Evolutionary conservation across 2,797 vertebrate species (phyloP).

Genomic region (Aulostomus chinensis): DNA sequence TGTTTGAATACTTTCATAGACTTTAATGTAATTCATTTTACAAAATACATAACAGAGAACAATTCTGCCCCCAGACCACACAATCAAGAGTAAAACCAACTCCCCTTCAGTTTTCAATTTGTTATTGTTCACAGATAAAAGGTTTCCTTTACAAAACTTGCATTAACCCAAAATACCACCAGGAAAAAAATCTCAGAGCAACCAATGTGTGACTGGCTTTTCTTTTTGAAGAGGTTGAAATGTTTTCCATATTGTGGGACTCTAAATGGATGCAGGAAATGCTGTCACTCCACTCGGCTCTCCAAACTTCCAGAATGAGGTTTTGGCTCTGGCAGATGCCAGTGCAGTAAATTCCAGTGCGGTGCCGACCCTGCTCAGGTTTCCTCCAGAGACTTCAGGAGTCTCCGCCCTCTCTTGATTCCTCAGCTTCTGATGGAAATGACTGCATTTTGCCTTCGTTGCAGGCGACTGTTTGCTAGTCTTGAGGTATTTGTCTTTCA

Average conservation of each 20-base stretch:
- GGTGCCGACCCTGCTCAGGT: slow-evolving; percentile 64
- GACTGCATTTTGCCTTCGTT: slow-evolving; percentile 11
- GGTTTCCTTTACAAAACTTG: slow-evolving; percentile 57
- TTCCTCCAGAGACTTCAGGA: slow-evolving; percentile 50
- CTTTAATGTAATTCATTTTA: slow-evolving; percentile 29
- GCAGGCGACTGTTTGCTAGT: not conserved
- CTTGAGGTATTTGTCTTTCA: too few relatives aligned
- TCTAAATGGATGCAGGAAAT: slow-evolving; percentile 77
- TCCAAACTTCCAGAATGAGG: slow-evolving; percentile 72
- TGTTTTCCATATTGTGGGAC: slow-evolving; percentile 72
- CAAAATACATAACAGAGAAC: slow-evolving; percentile 46
- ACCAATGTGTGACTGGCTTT: slow-evolving; percentile 45
- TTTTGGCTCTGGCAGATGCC: slow-evolving; percentile 62
- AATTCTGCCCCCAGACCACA: slow-evolving; percentile 44
- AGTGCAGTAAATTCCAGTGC: slow-evolving; percentile 65
- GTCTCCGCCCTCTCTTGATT: slow-evolving; percentile 47
- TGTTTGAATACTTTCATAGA: slow-evolving; percentile 44
- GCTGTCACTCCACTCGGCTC: slow-evolving; percentile 71
- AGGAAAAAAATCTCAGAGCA: slow-evolving; percentile 22
- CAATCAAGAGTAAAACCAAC: slow-evolving; percentile 48
- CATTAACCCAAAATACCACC: slow-evolving; percentile 53
- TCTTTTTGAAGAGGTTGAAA: slow-evolving; percentile 58
- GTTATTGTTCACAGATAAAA: slow-evolving; percentile 63
- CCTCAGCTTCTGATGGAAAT: slow-evolving; percentile 25
- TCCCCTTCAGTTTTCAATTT: slow-evolving; percentile 58